Evolutionary conservation across 2,888 invertebrate genomes (phyloP).

Genomic region (Pollenia angustigena): DNA sequence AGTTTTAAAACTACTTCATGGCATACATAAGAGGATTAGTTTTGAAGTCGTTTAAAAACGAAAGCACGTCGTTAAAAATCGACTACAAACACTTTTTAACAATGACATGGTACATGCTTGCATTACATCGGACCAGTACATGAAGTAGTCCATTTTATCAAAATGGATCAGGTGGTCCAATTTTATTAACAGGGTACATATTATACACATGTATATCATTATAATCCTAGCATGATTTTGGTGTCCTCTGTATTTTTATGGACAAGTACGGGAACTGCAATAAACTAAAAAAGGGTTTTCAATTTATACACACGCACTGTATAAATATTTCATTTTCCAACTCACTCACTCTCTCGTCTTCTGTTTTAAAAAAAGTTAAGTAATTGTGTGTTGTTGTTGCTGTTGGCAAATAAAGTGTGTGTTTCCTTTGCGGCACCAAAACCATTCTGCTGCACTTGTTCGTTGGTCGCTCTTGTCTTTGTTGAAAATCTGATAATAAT

Average conservation of each 20-base stretch:
- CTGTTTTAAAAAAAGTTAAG: slow-evolving; percentile 8
- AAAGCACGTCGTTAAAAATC: too few relatives aligned
- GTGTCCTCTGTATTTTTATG: slow-evolving; percentile 20
- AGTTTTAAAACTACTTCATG: too few relatives aligned
- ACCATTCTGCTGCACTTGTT: slow-evolving; percentile 13
- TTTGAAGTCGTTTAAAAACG: too few relatives aligned
- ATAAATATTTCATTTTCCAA: slow-evolving; percentile 10
- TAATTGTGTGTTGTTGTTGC: slow-evolving; percentile 13
- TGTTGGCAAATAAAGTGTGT: slow-evolving; percentile 1
- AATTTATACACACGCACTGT: slow-evolving; percentile 13
- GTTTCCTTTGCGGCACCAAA: slow-evolving; percentile 9
- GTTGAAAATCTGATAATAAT: slow-evolving; percentile 25
- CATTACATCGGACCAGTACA: too few relatives aligned
- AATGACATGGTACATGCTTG: too few relatives aligned
- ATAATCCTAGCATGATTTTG: background rate
- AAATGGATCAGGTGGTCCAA: too few relatives aligned
- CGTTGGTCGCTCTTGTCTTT: slow-evolving; percentile 21
- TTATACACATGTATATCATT: background rate
- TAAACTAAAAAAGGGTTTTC: slow-evolving; percentile 10
- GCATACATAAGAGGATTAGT: too few relatives aligned
- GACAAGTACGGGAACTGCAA: slow-evolving; percentile 5
- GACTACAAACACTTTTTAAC: too few relatives aligned
- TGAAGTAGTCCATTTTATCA: too few relatives aligned
- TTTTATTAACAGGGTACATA: too few relatives aligned
- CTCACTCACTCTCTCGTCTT: slow-evolving; percentile 1